These are phyloP conservation scores for Triplophysa yarkandensis DNA, from an alignment of 2,797 vertebrate genomes.

Conservation along the genomic window DNA sequence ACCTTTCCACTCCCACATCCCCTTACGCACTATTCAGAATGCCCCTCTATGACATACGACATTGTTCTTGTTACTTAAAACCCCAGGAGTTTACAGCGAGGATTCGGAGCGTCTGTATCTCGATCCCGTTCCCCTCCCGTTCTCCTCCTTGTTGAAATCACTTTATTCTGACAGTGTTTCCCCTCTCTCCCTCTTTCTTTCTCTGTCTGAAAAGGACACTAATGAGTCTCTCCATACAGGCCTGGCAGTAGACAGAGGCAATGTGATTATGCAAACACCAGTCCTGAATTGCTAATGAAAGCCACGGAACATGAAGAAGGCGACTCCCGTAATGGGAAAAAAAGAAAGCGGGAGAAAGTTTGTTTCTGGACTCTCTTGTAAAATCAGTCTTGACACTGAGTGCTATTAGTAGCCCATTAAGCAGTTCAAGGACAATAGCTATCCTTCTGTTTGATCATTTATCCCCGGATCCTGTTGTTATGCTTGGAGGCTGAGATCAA, in stretches of 20 bases:
- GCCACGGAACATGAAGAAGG: constrained; percentile 45
- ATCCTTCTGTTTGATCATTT: constrained; percentile 69
- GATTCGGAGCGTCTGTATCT: constrained; percentile 25
- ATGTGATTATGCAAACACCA: constrained; percentile 67
- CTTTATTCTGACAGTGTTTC: constrained; percentile 50
- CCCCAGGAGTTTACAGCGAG: neutral
- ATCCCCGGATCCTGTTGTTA: constrained; percentile 67
- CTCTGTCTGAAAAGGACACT: constrained; percentile 53
- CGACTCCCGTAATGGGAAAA: neutral
- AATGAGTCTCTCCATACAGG: constrained; percentile 68
- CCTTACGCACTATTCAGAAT: constrained; percentile 6
- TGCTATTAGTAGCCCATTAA: constrained; percentile 70
- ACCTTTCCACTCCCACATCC: constrained; percentile 13
- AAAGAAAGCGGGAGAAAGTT: constrained; percentile 57
- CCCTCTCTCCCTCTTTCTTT: constrained; percentile 41
- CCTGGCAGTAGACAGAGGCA: constrained; percentile 60
- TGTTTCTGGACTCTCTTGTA: constrained; percentile 65
- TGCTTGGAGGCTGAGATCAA: constrained; percentile 53
- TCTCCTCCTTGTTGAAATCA: constrained; percentile 49
- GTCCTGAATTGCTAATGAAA: constrained; percentile 67
- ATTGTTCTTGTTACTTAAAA: constrained; percentile 18
- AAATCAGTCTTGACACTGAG: constrained; percentile 67
- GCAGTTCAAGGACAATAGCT: constrained; percentile 72
- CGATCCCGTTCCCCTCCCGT: neutral
- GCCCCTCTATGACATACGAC: constrained; percentile 23